These are phyloP conservation scores for Ischnura elegans DNA, from an alignment of 2,888 invertebrate species.

Conservation along the genomic window DNA sequence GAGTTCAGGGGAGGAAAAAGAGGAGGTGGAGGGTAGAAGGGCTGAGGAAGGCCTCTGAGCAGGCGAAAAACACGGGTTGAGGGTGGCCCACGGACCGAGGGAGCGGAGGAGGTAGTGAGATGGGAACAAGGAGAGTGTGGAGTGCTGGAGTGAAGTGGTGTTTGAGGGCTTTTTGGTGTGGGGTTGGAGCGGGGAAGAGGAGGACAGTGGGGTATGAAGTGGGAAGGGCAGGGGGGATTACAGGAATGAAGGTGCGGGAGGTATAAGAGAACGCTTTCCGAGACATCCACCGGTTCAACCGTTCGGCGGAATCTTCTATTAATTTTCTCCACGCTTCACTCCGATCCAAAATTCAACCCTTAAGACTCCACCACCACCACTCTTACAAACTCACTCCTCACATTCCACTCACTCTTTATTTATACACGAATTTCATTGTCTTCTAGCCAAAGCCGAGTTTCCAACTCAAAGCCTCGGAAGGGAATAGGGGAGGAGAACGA, in stretches of 20 bases:
- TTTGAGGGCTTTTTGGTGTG: background rate
- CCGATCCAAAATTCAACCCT: background rate
- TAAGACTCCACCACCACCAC: background rate
- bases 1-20: background rate
- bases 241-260: background rate
- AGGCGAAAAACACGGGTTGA: background rate
- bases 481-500: background rate
- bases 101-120: constrained; percentile 1
- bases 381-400: too few relatives aligned
- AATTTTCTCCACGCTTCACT: background rate
- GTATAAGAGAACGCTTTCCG: background rate
- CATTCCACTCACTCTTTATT: background rate
- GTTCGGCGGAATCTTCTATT: constrained; percentile 16
- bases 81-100: background rate
- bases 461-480: background rate
- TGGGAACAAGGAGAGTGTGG: background rate
- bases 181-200: background rate
- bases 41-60: background rate
- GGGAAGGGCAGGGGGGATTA: background rate
- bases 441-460: background rate
- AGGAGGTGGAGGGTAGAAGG: constrained; percentile 9
- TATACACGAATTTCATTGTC: background rate
- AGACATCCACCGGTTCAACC: background rate
- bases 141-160: background rate
- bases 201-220: too few relatives aligned